phyloP scores from a whole-genome alignment of 1,140 invertebrate genomes.

The Pseudomyrmex cubaensis region DNA sequence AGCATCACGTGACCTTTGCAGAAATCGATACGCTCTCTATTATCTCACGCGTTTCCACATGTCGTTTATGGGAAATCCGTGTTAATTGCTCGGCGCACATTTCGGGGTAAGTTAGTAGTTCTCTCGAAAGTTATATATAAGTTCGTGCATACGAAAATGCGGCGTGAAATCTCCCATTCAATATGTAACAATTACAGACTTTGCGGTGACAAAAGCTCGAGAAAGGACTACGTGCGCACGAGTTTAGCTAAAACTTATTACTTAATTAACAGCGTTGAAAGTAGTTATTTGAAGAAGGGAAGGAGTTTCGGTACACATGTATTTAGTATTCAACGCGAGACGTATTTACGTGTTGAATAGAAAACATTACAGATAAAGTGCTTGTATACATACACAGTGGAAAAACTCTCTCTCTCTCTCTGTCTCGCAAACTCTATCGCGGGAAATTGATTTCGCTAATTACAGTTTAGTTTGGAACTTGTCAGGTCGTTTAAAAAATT shows the following conservation, averaged over 20 bases:
- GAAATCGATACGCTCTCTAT: conserved; percentile 60
- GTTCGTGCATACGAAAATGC: neutral
- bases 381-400: too few relatives aligned
- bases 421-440: neutral
- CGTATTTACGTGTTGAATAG: neutral
- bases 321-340: neutral
- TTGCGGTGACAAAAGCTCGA: neutral
- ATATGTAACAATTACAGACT: neutral
- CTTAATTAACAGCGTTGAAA: too few relatives aligned
- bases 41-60: conserved; percentile 32
- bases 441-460: neutral
- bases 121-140: neutral
- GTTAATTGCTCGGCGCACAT: conserved; percentile 16
- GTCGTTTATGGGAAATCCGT: conserved; percentile 13
- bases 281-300: too few relatives aligned
- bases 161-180: neutral
- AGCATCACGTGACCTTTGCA: conserved; percentile 60
- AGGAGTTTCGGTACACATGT: too few relatives aligned
- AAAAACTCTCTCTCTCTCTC: too few relatives aligned
- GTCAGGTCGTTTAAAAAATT: neutral
- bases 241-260: too few relatives aligned
- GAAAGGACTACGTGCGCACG: neutral
- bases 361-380: neutral
- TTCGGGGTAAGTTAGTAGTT: neutral
- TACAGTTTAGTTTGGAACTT: neutral